These are phyloP conservation scores for Arctocebus calabarensis DNA, from an alignment of 2,797 vertebrate genomes.

Conservation along the genomic window DNA sequence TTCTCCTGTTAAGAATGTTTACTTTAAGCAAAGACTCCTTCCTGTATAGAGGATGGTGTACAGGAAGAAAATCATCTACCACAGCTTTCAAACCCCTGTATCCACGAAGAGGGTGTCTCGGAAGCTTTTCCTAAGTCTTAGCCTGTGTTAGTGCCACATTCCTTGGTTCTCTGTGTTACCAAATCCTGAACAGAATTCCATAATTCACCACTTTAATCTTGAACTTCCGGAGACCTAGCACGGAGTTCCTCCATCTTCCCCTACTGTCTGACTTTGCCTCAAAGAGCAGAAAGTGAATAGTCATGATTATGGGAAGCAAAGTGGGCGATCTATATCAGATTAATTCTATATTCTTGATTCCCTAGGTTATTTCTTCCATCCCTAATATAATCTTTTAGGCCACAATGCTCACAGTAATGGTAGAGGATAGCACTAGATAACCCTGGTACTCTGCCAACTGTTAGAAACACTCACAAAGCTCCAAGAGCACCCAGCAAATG, in stretches of 20 bases:
- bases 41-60: not conserved
- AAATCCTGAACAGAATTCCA: conserved; percentile 1
- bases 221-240: conserved; percentile 27
- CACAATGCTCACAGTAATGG: not conserved
- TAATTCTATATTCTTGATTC: not conserved
- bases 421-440: not conserved
- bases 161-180: not conserved
- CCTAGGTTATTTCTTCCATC: not conserved
- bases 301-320: not conserved
- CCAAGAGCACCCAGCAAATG: not conserved
- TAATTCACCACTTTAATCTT: not conserved
- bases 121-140: not conserved
- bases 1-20: conserved; percentile 24
- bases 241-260: not conserved
- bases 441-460: not conserved
- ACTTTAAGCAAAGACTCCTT: conserved; percentile 6
- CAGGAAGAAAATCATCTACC: not conserved
- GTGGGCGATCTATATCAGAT: not conserved
- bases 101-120: not conserved
- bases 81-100: not conserved
- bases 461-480: not conserved
- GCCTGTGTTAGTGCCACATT: not conserved
- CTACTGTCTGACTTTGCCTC: not conserved
- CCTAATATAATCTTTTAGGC: not conserved
- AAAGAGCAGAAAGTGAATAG: not conserved